phyloP scores from a whole-genome alignment of 2,888 invertebrate species.

The Cerceris ruficornis region DNA sequence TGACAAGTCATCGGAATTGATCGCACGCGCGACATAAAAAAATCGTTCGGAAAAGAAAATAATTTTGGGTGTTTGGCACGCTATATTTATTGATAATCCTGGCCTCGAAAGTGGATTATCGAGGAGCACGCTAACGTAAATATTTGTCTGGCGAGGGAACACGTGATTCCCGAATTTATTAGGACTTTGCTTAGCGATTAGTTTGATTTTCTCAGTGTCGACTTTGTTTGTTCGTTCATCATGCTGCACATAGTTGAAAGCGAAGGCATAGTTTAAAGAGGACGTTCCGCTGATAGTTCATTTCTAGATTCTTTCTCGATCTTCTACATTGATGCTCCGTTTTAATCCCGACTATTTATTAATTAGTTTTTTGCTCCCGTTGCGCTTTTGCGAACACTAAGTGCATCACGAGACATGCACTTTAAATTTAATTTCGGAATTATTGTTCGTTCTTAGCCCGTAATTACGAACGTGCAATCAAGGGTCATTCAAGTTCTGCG shows the following conservation, averaged over 20 bases:
- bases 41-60: no score
- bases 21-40: no score
- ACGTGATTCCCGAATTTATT: conserved; percentile 41
- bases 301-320: conserved; percentile 60
- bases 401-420: conserved; percentile 71
- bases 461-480: conserved; percentile 52
- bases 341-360: conserved; percentile 56
- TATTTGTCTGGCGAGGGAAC: conserved; percentile 25
- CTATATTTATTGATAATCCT: conserved; percentile 4
- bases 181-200: conserved; percentile 57
- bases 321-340: conserved; percentile 51
- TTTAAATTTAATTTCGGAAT: conserved; percentile 61
- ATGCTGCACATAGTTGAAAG: conserved; percentile 65
- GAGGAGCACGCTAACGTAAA: conserved; percentile 28
- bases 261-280: conserved; percentile 57
- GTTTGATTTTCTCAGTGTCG: conserved; percentile 61
- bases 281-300: conserved; percentile 62
- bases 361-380: conserved; percentile 64
- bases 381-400: conserved; percentile 70
- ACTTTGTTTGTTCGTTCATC: conserved; percentile 64
- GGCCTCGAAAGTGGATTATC: conserved; percentile 8
- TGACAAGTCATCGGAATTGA: no score
- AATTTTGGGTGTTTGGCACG: conserved; percentile 8
- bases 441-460: conserved; percentile 67
- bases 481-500: background rate